Evolutionary conservation across 2,797 vertebrate species (phyloP).

Genomic region (Myotis planiceps): DNA sequence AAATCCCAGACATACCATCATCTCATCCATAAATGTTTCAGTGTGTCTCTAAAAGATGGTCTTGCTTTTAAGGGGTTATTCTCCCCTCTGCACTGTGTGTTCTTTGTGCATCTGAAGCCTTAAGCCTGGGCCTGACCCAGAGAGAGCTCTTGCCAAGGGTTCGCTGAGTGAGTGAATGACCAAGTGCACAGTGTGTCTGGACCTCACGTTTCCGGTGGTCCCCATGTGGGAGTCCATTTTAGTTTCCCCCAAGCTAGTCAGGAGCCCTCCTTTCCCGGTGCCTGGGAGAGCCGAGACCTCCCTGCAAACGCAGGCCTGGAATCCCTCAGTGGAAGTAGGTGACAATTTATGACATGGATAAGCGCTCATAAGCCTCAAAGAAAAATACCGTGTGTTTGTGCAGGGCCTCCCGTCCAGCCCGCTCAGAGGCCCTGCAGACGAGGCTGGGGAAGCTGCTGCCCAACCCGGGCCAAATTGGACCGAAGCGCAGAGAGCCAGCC

Average conservation of each 20-base stretch:
- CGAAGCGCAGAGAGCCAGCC: rapidly evolving
- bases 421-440: not conserved
- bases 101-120: not conserved
- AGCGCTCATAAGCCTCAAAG: slow-evolving; percentile 51
- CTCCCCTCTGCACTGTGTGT: not conserved
- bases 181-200: not conserved
- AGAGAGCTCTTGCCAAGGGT: not conserved
- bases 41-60: not conserved
- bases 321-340: slow-evolving; percentile 49
- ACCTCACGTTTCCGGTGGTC: not conserved
- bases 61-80: rapidly evolving
- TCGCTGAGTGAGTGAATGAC: not conserved
- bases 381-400: not conserved
- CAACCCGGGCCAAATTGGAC: slow-evolving; percentile 20
- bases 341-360: slow-evolving; percentile 51
- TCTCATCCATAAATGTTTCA: rapidly evolving
- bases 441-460: slow-evolving; percentile 28
- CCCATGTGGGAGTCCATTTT: rapidly evolving
- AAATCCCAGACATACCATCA: rapidly evolving
- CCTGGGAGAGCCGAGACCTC: not conserved
- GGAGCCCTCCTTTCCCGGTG: not conserved
- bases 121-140: not conserved
- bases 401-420: not conserved
- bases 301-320: not conserved
- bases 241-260: not conserved